phyloP scores from a whole-genome alignment of 2,888 invertebrate genomes.

The Actias luna region DNA sequence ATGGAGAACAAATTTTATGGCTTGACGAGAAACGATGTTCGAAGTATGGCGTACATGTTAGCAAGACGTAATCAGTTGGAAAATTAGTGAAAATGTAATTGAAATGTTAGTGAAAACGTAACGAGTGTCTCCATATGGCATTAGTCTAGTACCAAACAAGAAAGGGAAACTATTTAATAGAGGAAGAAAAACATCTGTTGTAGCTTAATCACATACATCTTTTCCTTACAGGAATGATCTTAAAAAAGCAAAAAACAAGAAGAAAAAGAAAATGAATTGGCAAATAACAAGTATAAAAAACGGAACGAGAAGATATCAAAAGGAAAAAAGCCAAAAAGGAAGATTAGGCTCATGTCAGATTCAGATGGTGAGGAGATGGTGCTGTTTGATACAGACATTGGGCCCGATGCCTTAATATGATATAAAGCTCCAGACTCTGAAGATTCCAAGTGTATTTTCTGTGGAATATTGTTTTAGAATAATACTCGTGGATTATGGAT shows the following conservation, averaged over 20 bases:
- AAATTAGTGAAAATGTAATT: too few relatives aligned
- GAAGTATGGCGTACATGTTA: not conserved
- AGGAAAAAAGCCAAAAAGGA: not conserved
- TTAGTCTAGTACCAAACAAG: constrained; percentile 15
- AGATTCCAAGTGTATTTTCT: constrained; percentile 15
- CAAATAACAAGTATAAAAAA: constrained; percentile 8
- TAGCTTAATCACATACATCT: not conserved
- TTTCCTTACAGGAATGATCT: constrained; percentile 6
- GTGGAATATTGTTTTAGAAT: not conserved
- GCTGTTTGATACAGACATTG: not conserved
- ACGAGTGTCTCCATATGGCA: constrained; percentile 13
- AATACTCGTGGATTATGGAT: too few relatives aligned
- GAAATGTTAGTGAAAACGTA: too few relatives aligned
- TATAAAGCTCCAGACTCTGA: constrained; percentile 11
- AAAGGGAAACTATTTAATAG: constrained; percentile 14
- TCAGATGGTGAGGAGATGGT: constrained; percentile 14
- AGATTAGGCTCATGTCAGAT: not conserved
- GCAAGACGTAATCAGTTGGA: not conserved
- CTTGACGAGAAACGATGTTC: not conserved
- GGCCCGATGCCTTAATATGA: constrained; percentile 11
- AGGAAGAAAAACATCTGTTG: constrained; percentile 15
- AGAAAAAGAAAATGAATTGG: constrained; percentile 1
- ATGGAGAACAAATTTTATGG: not conserved
- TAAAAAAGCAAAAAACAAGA: constrained; percentile 2
- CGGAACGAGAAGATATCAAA: constrained; percentile 4